Conservation (phyloP, 1,140 invertebrate genomes). For the Papilio glaucus region DNA sequence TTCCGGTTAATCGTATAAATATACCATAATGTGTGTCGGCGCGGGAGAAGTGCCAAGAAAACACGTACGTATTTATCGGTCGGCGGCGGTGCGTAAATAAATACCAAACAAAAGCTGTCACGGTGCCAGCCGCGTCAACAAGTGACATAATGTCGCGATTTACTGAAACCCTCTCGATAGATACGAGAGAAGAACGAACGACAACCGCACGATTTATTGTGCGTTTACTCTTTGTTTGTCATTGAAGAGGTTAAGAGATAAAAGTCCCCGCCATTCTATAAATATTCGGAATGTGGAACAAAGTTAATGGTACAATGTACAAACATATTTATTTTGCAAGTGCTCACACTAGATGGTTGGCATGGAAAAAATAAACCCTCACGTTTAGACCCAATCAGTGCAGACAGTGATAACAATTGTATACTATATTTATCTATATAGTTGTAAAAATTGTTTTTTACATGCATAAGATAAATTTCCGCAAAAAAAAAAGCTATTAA, state of each 20-base stretch:
- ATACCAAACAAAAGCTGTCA: slow-evolving; percentile 36
- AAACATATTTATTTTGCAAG: neutral
- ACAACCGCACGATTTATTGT: neutral
- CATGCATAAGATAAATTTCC: too few relatives aligned
- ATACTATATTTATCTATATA: too few relatives aligned
- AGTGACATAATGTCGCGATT: slow-evolving; percentile 19
- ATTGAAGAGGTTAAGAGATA: neutral
- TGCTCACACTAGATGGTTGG: too few relatives aligned
- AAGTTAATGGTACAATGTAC: too few relatives aligned
- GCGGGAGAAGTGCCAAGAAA: slow-evolving; percentile 34
- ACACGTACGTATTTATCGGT: slow-evolving; percentile 20
- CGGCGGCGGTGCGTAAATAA: slow-evolving; percentile 34
- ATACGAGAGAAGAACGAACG: neutral
- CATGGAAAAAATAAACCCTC: too few relatives aligned
- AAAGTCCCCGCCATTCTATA: too few relatives aligned
- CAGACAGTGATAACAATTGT: too few relatives aligned
- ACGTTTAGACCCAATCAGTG: too few relatives aligned
- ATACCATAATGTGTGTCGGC: slow-evolving; percentile 14
- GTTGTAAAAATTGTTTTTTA: too few relatives aligned
- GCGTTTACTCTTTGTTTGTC: neutral
- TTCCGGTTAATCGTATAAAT: slow-evolving; percentile 33
- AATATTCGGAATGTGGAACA: neutral
- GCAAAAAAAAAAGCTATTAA: too few relatives aligned
- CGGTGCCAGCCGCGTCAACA: slow-evolving; percentile 27
- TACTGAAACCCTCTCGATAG: neutral